Evolutionary conservation across 2,888 invertebrate species (phyloP), one percentile per base, ranked within the genome.

Genomic region (Epsilonema sp.): DNA sequence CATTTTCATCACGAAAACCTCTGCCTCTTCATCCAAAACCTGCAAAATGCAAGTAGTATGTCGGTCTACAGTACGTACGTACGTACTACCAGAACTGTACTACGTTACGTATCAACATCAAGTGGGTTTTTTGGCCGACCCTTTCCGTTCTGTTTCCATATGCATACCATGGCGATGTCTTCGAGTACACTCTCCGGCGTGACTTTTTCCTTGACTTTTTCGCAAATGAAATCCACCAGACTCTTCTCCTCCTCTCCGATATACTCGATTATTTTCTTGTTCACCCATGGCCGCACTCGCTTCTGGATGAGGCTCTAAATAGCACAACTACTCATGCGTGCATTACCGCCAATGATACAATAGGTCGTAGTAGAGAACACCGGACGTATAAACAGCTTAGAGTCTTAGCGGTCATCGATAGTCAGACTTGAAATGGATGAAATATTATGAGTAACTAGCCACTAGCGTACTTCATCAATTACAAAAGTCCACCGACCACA

Each of bases 1-100:
- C 90, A 99, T 89, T 76, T 99, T 99, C 54, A 97, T 90, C 59
- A 97, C 92, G 74, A 99, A 99, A 56, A 92, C 90, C 73, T 97
- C 94, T 2, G 97, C 97, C 70, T 99, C 97, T 67, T 99, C 94
- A 68, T 99, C 97, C 62, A 99, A 75, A 56, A 97, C 90, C 92
- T 92, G 67, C 31, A 31, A 31, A 31, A 31, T 31, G 16, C 31
- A 11, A 31, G 31, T 16, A 31, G 8, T 31, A 31, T 8, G 16
- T 11, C 31, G 8, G 16, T 11, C 31, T 31, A 16, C 31, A 31
- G 31, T 31, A 31, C 31, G 8, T 31, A 31, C 31, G 16, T 11
- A 31, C 31, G 8, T 8, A n/a, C n/a, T n/a, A n/a, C n/a, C n/a
- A n/a, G n/a, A n/a, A n/a, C n/a, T n/a, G n/a, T n/a, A n/a, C n/a